These are phyloP conservation scores for Rotaria macrura DNA, from an alignment of 2,888 invertebrate species.

Conservation along the genomic window DNA sequence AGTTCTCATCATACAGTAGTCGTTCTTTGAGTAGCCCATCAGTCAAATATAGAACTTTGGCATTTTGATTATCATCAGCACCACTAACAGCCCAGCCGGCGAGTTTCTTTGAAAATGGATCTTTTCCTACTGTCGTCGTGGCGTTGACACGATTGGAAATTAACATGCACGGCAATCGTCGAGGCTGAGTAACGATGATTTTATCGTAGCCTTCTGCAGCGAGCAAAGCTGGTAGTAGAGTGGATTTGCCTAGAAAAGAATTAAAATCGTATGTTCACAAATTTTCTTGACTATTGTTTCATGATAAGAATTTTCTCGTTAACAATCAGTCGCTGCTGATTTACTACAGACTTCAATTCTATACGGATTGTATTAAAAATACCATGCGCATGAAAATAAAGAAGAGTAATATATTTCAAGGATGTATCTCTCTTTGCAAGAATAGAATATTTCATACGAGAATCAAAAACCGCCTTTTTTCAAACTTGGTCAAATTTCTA, in stretches of 20 bases:
- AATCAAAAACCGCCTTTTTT: too few species aligned
- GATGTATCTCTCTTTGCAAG: too few species aligned
- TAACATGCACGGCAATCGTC: not conserved
- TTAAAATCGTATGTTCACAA: not conserved
- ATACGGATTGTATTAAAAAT: too few species aligned
- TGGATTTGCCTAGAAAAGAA: not conserved
- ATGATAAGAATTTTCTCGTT: too few species aligned
- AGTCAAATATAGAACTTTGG: not conserved
- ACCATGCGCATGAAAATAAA: too few species aligned
- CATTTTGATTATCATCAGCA: not conserved
- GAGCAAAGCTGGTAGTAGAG: not conserved
- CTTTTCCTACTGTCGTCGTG: not conserved
- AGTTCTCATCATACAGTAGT: not conserved
- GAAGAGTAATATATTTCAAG: too few species aligned
- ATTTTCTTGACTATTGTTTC: too few species aligned
- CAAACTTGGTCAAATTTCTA: too few species aligned
- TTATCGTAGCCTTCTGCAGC: not conserved
- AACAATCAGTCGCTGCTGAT: too few species aligned
- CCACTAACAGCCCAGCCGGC: conserved; percentile 15
- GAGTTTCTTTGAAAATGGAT: not conserved
- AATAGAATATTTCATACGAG: too few species aligned
- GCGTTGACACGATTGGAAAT: not conserved
- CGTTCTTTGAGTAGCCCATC: not conserved
- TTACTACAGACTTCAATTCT: too few species aligned
- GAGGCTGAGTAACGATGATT: conserved; percentile 7